These are phyloP conservation scores for Caenorhabditis sinica DNA, from an alignment of 2,888 invertebrate genomes.

Conservation along the genomic window DNA sequence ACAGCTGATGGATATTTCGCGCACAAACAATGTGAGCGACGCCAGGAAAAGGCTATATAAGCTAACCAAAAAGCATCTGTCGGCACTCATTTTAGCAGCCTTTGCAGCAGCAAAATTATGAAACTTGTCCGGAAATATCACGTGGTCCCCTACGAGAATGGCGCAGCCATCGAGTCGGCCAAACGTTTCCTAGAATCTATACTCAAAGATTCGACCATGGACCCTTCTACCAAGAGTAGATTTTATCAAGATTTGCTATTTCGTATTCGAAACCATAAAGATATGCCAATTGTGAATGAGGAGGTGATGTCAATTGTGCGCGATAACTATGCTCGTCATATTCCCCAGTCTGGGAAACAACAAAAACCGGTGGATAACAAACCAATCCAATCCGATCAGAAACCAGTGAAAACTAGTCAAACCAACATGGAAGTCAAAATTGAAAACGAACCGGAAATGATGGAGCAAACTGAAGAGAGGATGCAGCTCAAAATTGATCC, in stretches of 20 bases:
- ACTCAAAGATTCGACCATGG: neutral
- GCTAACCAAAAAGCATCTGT: neutral
- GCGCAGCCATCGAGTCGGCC: constrained; percentile 1
- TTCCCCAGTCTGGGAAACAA: neutral
- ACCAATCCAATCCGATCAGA: too few species aligned
- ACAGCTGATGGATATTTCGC: neutral
- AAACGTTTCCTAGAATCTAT: constrained; percentile 9
- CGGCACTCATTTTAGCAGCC: neutral
- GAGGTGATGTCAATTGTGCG: neutral
- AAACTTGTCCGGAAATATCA: constrained; percentile 39
- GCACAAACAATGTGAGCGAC: neutral
- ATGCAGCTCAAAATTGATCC: neutral
- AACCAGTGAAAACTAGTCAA: neutral
- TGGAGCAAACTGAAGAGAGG: neutral
- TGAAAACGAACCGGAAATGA: neutral
- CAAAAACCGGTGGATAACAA: too few species aligned
- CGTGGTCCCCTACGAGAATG: constrained; percentile 19
- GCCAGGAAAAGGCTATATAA: constrained; percentile 5
- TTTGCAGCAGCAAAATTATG: neutral
- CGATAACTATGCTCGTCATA: neutral
- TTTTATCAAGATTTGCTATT: constrained; percentile 36
- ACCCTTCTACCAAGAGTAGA: neutral
- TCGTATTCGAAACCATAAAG: constrained; percentile 23
- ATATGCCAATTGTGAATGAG: constrained; percentile 18
- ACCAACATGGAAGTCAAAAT: neutral